Evolutionary conservation across 2,797 vertebrate species (phyloP).

Genomic region (Microctenopoma lineatum): DNA sequence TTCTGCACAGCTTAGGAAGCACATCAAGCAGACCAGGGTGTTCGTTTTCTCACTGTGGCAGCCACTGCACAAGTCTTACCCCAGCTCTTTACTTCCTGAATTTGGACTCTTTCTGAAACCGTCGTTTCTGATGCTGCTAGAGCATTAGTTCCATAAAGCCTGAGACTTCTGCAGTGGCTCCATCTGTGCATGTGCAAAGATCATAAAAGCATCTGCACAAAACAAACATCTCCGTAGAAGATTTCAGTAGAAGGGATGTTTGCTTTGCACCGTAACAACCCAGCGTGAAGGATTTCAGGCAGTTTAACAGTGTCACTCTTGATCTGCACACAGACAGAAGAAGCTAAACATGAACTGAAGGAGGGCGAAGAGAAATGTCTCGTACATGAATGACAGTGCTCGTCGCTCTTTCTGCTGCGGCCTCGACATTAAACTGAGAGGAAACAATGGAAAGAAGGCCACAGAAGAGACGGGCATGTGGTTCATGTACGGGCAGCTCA

Average conservation of each 20-base stretch:
- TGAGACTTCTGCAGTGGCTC: constrained; percentile 55
- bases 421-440: constrained; percentile 28
- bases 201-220: constrained; percentile 7
- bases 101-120: neutral
- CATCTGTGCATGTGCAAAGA: constrained; percentile 3
- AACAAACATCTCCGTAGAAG: constrained; percentile 1
- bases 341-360: constrained; percentile 61
- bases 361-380: constrained; percentile 63
- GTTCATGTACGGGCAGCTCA: constrained; percentile 57
- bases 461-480: constrained; percentile 29
- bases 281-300: constrained; percentile 62
- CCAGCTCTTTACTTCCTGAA: neutral
- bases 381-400: constrained; percentile 64
- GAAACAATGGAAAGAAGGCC: constrained; percentile 16
- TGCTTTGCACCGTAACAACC: constrained; percentile 48
- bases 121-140: neutral
- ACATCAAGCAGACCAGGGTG: constrained; percentile 65
- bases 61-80: constrained; percentile 46
- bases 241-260: neutral
- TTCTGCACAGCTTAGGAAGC: constrained; percentile 61
- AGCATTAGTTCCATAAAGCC: constrained; percentile 12
- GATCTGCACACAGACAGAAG: constrained; percentile 42
- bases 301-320: constrained; percentile 44
- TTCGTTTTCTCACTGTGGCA: constrained; percentile 1
- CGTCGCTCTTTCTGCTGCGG: constrained; percentile 50